phyloP scores from a whole-genome alignment of 2,888 invertebrate species.

The Orchestes rusci region DNA sequence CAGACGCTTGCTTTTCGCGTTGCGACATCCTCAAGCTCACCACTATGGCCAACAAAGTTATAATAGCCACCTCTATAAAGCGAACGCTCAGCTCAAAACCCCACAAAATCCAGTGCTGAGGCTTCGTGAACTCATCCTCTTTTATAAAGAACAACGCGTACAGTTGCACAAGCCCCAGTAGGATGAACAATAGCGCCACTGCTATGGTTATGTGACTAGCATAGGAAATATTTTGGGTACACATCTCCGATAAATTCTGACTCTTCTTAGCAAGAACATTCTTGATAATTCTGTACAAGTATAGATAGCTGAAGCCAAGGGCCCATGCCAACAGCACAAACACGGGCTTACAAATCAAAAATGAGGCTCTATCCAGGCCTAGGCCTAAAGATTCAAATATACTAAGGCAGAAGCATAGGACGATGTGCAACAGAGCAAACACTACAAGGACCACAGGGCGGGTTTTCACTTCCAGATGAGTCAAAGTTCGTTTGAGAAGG shows the following conservation, averaged over 20 bases:
- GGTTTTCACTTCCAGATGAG: conserved; percentile 58
- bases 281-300: conserved; percentile 72
- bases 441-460: conserved; percentile 72
- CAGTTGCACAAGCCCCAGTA: conserved; percentile 76
- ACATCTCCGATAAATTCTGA: conserved; percentile 71
- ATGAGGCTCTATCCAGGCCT: conserved; percentile 41
- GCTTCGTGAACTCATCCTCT: conserved; percentile 45
- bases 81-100: conserved; percentile 82
- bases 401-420: conserved; percentile 76
- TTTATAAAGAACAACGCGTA: conserved; percentile 69
- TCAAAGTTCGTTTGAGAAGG: conserved; percentile 69
- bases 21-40: conserved; percentile 62
- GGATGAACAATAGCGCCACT: conserved; percentile 74
- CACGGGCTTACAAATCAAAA: conserved; percentile 75
- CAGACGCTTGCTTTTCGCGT: conserved; percentile 64
- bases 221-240: conserved; percentile 69
- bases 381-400: conserved; percentile 55
- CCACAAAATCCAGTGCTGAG: conserved; percentile 86
- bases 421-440: conserved; percentile 70
- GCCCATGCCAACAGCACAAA: conserved; percentile 80
- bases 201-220: conserved; percentile 87
- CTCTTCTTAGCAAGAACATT: conserved; percentile 67
- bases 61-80: conserved; percentile 80
- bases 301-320: conserved; percentile 77
- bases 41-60: conserved; percentile 79